Conservation (phyloP, 2,113 vertebrate species). For the Psilopogon haemacephalus region DNA sequence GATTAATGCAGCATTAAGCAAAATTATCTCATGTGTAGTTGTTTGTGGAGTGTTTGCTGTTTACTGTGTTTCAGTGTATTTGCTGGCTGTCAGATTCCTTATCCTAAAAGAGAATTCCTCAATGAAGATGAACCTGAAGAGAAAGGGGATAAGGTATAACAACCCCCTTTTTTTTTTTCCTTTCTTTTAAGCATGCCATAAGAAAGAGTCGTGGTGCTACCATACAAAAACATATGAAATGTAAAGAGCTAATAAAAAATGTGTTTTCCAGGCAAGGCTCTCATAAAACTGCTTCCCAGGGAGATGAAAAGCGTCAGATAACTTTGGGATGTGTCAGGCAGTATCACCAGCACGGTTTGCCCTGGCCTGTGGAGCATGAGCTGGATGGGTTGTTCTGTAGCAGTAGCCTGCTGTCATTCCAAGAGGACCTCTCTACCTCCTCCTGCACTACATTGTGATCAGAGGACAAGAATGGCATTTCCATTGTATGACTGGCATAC, state of each 20-base stretch:
- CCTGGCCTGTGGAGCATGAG: background rate
- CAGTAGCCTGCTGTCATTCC: background rate
- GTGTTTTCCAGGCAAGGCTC: background rate
- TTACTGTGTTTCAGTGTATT: constrained; percentile 85
- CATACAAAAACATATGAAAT: background rate
- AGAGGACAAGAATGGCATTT: constrained; percentile 9
- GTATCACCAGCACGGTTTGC: background rate
- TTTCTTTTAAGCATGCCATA: background rate
- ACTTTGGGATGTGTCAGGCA: background rate
- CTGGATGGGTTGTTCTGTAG: background rate
- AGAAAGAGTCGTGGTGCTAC: background rate
- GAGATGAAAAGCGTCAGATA: background rate
- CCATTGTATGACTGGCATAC: constrained; percentile 42
- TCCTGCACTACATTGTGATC: background rate
- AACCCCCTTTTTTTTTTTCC: background rate
- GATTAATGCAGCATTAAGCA: background rate
- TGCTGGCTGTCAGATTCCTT: constrained; percentile 98
- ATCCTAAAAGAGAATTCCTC: constrained; percentile 97
- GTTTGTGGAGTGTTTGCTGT: background rate
- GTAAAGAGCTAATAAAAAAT: background rate
- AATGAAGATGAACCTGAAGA: constrained; percentile 98
- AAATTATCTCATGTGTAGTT: background rate
- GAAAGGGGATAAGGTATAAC: constrained; percentile 93
- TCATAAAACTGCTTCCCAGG: background rate
- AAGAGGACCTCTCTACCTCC: constrained; percentile 13